Evolutionary conservation across 2,888 invertebrate species (phyloP).

Genomic region (Sycophila texana): DNA sequence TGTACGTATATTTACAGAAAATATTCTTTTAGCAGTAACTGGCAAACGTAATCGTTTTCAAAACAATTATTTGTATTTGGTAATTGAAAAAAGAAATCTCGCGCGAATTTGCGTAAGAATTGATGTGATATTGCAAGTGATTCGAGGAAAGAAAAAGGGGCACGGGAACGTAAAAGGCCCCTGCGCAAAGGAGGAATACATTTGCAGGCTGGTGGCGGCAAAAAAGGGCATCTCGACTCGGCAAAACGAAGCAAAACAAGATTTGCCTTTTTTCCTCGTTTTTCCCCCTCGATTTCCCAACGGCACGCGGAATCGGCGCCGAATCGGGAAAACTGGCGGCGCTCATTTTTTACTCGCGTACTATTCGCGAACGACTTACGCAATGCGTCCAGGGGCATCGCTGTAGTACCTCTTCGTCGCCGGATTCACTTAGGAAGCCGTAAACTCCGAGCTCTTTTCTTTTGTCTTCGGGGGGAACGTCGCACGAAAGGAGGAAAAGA

Average conservation of each 20-base stretch:
- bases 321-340: conserved; percentile 13
- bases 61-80: too few relatives aligned
- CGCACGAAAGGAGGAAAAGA: conserved; percentile 1
- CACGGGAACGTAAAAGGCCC: too few relatives aligned
- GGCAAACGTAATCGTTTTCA: too few relatives aligned
- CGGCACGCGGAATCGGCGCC: conserved; percentile 19
- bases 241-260: conserved; percentile 2
- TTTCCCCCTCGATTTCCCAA: conserved; percentile 24
- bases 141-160: too few relatives aligned
- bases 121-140: too few relatives aligned
- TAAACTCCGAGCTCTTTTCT: conserved; percentile 31
- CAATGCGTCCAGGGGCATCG: conserved; percentile 5
- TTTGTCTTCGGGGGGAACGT: conserved; percentile 1
- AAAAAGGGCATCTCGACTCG: conserved; percentile 7
- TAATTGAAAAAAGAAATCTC: too few relatives aligned
- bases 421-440: conserved; percentile 47
- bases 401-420: neutral
- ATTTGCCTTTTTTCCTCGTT: conserved; percentile 17
- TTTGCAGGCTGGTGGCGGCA: neutral
- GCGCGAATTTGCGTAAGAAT: too few relatives aligned
- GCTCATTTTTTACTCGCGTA: neutral
- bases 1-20: too few relatives aligned
- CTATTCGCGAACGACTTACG: neutral
- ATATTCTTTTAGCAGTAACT: too few relatives aligned
- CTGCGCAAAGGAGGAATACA: too few relatives aligned